Evolutionary conservation across 2,797 vertebrate genomes (phyloP).

Genomic region (Ciconia nigra): DNA sequence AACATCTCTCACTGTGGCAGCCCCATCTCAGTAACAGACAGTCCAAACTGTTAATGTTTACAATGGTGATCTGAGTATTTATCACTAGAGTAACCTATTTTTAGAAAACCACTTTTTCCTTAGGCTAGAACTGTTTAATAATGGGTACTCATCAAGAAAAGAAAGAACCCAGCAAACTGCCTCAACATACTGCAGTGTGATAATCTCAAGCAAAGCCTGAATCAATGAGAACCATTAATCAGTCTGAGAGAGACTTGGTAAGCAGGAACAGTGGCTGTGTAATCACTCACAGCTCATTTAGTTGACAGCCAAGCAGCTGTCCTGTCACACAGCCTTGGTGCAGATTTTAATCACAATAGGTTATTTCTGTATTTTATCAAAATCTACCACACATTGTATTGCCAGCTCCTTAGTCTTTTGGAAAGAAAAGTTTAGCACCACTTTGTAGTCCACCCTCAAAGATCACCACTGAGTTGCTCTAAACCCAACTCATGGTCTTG

Average conservation of each 20-base stretch:
- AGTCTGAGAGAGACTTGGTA: neutral
- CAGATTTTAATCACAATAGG: neutral
- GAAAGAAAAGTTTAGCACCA: neutral
- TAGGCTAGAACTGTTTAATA: neutral
- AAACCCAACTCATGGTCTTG: neutral
- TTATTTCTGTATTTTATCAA: neutral
- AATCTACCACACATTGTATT: neutral
- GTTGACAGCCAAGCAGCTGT: conserved; percentile 25
- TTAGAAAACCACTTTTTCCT: neutral
- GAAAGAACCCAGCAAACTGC: neutral
- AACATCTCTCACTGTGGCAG: neutral
- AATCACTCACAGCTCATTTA: conserved; percentile 48
- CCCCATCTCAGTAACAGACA: neutral
- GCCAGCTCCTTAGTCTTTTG: neutral
- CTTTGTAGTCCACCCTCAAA: neutral
- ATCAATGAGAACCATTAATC: conserved; percentile 22
- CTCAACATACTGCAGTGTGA: neutral
- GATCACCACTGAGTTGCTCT: neutral
- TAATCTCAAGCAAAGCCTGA: neutral
- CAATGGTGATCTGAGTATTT: neutral
- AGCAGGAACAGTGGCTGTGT: neutral
- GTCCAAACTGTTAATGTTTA: neutral
- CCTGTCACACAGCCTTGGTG: neutral
- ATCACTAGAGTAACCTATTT: neutral
- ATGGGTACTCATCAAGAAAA: neutral